A percentile compares a stretch with the other conserved stretches of the same genome.
phyloP scores from a whole-genome alignment of 2,113 vertebrate genomes.

The Hippolais icterina region DNA sequence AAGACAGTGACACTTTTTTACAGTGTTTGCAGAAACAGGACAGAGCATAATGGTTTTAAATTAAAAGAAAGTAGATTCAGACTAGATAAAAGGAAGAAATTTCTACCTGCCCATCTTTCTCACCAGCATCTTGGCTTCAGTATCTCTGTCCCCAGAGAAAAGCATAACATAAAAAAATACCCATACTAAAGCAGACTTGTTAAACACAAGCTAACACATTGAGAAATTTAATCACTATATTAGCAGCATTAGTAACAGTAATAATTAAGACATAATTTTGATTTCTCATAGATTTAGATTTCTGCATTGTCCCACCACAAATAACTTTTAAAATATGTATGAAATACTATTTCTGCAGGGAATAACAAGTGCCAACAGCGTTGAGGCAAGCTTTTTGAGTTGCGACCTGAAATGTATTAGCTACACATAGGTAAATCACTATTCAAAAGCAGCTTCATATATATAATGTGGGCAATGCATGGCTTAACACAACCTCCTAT shows the following conservation, averaged over 20 bases:
- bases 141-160: background rate
- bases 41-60: background rate
- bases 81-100: background rate
- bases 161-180: background rate
- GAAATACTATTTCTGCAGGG: background rate
- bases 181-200: background rate
- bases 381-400: background rate
- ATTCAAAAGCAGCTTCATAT: background rate
- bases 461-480: background rate
- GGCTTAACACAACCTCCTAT: background rate
- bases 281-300: background rate
- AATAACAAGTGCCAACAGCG: background rate
- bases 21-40: background rate
- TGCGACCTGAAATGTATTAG: background rate
- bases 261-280: background rate
- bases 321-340: background rate
- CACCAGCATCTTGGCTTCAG: background rate
- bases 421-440: background rate
- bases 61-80: background rate
- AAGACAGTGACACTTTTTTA: rapidly evolving
- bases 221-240: background rate
- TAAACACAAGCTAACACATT: background rate
- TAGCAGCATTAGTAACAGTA: background rate
- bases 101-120: background rate
- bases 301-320: background rate